Percentiles rank a stretch among this genome's conserved stretches.
Evolutionary conservation across 2,888 invertebrate species (phyloP).

Genomic region (Buathra laborator): DNA sequence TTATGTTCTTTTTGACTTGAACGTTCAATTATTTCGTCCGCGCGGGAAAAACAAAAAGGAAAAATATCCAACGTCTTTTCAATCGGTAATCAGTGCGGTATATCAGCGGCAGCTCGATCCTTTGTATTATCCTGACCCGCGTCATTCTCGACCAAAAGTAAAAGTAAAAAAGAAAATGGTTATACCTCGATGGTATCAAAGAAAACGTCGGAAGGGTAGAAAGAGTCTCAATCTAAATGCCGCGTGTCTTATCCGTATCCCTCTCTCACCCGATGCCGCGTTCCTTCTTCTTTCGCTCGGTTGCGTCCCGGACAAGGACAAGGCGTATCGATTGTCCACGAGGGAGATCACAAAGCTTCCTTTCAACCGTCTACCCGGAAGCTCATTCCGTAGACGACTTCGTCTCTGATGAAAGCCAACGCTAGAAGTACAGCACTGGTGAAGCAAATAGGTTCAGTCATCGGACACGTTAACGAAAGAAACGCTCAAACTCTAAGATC

Average conservation of each 20-base stretch:
- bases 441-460: slow-evolving; percentile 9
- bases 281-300: slow-evolving; percentile 9
- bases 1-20: slow-evolving; percentile 4
- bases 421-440: neutral
- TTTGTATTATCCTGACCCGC: neutral
- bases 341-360: slow-evolving; percentile 59
- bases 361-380: slow-evolving; percentile 60
- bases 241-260: slow-evolving; percentile 11
- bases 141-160: neutral
- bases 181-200: slow-evolving; percentile 25
- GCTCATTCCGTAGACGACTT: slow-evolving; percentile 48
- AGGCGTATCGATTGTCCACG: slow-evolving; percentile 53
- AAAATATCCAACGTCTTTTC: slow-evolving; percentile 2
- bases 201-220: slow-evolving; percentile 9
- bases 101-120: neutral
- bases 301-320: slow-evolving; percentile 12
- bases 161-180: neutral
- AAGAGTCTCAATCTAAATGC: slow-evolving; percentile 30
- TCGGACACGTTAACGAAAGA: slow-evolving; percentile 2
- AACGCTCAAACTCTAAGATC: neutral
- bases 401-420: slow-evolving; percentile 57
- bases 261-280: slow-evolving; percentile 3
- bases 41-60: neutral
- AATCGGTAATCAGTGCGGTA: slow-evolving; percentile 22
- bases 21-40: slow-evolving; percentile 26